Base-by-base conservation (phyloP, 2,113 vertebrate species). In the Hippolais icterina region DNA sequence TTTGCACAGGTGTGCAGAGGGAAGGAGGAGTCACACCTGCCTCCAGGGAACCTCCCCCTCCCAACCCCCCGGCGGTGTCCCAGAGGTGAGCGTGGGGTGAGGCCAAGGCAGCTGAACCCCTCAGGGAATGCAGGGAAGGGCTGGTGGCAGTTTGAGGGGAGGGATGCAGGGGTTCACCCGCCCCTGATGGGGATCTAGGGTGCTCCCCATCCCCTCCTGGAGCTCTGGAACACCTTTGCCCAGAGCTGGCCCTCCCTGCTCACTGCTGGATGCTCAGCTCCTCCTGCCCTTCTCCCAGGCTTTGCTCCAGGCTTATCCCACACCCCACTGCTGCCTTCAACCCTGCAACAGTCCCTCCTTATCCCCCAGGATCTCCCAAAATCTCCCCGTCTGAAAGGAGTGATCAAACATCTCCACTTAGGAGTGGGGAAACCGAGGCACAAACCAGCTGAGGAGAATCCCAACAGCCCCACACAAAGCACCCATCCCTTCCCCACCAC, bases 131-230 rank as follows among this genome's bases (percentile, higher is more conserved):
- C 52, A 35, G 66, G 50, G 53, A 11, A 28, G 54, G 52, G 22
- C 78, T 27, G 5, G 10, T 3, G 65, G 18, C 7, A 5, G 11
- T 10, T 6, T 46, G n/a, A 9, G 24, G 3, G 29, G 33, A 20
- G 50, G 39, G 21, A 8, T 6, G 1, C 31, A 25, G 83, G 61
- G 61, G 6, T 11, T 39, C 5, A 0, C 5, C 4, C 8, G 39
- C 18, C 7, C 29, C 50, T 6, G 33, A 0, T 1, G 23, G 28
- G 76, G 42, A 18, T 1, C 0, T 2, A 9, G 19, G 19, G 8
- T 23, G 47, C 19, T 35, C 28, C 66, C 65, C 20, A 21, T 9
- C 28, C 15, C 47, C 22, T 37, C 37, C 83, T 18, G 44, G 15
- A 46, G 33, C 52, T 76, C 74, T 56, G 72, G 15, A 35, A 15